Evolutionary conservation across 2,888 invertebrate genomes (phyloP).

Genomic region (Agrochola macilenta): DNA sequence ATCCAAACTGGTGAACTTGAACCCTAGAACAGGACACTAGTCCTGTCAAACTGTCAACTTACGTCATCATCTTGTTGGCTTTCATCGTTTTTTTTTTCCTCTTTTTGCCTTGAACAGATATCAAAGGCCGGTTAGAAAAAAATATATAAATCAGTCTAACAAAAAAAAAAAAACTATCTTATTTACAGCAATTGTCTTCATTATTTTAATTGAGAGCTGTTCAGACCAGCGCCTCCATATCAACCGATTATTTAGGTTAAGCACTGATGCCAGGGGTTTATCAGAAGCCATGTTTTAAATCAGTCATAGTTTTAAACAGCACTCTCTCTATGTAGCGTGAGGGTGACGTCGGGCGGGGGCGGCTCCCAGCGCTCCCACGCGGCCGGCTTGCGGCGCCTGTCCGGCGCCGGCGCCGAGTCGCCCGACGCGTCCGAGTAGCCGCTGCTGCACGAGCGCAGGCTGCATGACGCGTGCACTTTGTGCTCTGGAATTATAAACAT

Average conservation of each 20-base stretch:
- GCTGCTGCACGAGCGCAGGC: conserved; percentile 85
- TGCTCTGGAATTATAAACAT: conserved; percentile 75
- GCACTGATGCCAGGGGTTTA: background rate
- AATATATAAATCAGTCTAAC: conserved; percentile 9
- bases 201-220: background rate
- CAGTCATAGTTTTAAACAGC: conserved; percentile 77
- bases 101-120: background rate
- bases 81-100: background rate
- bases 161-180: conserved; percentile 1
- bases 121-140: background rate
- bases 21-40: background rate
- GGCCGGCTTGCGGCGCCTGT: conserved; percentile 77
- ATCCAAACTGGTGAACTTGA: background rate
- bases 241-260: background rate
- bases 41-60: background rate
- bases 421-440: conserved; percentile 84
- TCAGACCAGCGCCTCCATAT: background rate
- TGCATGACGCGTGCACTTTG: conserved; percentile 84
- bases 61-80: background rate
- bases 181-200: conserved; percentile 26
- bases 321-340: conserved; percentile 85
- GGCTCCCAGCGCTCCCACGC: conserved; percentile 83
- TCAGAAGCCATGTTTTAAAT: conserved; percentile 27
- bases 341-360: conserved; percentile 86
- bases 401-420: conserved; percentile 76